Percentiles rank a stretch among this genome's conserved stretches.
phyloP scores from a whole-genome alignment of 2,888 invertebrate genomes.

The Thymelicus lineola region DNA sequence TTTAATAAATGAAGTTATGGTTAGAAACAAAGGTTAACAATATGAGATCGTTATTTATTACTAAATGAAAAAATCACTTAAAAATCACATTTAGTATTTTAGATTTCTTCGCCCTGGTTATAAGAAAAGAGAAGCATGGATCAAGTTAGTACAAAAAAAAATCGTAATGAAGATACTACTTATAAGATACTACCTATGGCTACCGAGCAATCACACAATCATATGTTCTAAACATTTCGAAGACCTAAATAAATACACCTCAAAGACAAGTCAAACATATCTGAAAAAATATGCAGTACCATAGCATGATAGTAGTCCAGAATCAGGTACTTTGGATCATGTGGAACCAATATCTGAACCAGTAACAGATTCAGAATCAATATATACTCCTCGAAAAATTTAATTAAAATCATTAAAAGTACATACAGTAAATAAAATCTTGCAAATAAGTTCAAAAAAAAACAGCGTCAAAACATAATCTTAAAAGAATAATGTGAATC shows the following conservation, averaged over 20 bases:
- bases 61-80: too few species aligned
- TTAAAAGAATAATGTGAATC: slow-evolving; percentile 41
- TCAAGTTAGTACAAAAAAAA: too few species aligned
- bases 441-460: slow-evolving; percentile 40
- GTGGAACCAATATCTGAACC: slow-evolving; percentile 36
- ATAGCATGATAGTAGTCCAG: neutral
- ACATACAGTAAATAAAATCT: slow-evolving; percentile 38
- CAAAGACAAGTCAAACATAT: neutral
- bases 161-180: too few species aligned
- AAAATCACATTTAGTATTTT: too few species aligned
- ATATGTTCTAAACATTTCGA: neutral
- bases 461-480: slow-evolving; percentile 41
- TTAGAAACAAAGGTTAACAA: too few species aligned
- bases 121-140: too few species aligned
- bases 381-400: slow-evolving; percentile 46
- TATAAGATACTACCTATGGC: too few species aligned
- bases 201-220: too few species aligned
- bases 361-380: slow-evolving; percentile 42
- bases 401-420: slow-evolving; percentile 39
- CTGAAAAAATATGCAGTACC: neutral
- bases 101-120: too few species aligned
- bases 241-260: too few species aligned
- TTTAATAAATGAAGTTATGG: too few species aligned
- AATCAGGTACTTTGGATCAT: neutral
- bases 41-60: too few species aligned